Evolutionary conservation across 1,140 invertebrate genomes (phyloP), one percentile per base, ranked within the genome.

Genomic region (Thalassaphorura encarpata): DNA sequence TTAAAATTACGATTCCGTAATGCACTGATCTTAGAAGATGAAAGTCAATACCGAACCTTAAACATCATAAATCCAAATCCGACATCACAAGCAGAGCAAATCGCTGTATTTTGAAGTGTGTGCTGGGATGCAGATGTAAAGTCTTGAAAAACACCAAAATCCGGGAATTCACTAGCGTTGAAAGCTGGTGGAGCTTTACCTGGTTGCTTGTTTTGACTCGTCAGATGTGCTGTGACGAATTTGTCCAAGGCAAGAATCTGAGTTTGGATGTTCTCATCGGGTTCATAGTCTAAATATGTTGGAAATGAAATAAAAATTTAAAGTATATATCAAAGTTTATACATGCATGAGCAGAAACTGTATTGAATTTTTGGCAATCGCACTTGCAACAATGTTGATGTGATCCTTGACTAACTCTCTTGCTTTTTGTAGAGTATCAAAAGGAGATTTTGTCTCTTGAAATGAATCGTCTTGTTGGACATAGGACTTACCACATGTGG

Each of bases 21-120:
- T 31, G 16, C 29, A 50, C 29, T 13, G 6, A 31, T 26, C 46
- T 36, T 31, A 21, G 5, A 31, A 15, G n/a, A 4, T 36, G 11
- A 42, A 41, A 24, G 24, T 52, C n/a, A n/a, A 19, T 23, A 2
- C 23, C 28, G 33, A 3, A 52, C 55, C 55, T 57, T 49, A 40
- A 28, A 19, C 13, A 45, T 52, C 6, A 57, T n/a, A 16, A 57
- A 42, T 3, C 48, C 55, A 23, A 57, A 36, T 11, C 29, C 47
- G 23, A 57, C 31, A 28, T 57, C 31, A 21, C 55, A 57, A 3
- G 39, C 48, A 13, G 15, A 29, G 28, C 55, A 57, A 0, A 46
- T 36, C 0, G 19, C 55, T 31, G 16, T 27, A 8, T 27, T 31
- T 57, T 57, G 42, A 28, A 57, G n/a, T 15, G 23, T 33, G 24